Evolutionary conservation across 35 echinoderm and acorn worm species (phyloP), one percentile per base, ranked within the genome.

Genomic region (Apostichopus parvimensis): DNA sequence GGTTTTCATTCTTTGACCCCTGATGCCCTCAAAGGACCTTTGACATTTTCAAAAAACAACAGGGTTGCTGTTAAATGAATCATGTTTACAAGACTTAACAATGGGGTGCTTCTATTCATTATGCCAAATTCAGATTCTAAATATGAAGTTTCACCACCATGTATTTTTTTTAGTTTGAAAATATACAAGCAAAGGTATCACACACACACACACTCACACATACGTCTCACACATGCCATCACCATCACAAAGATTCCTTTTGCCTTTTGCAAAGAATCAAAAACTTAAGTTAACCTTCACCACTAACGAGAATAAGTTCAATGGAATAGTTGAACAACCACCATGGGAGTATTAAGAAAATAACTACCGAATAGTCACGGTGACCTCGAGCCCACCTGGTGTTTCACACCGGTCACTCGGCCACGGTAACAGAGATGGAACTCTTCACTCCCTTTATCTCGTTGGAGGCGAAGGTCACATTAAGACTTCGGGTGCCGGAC

Each of bases 401-500:
- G 45, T 26, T 22, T 65, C 12, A 22, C 54, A 10, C 10, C 84
- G 8, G 28, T 87, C 60, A 87, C 60, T 87, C 15, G 0, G 17
- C 12, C 17, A 94, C 54, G 5, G 57, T 10, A 17, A 94, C 6
- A 20, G 91, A 12, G 25, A 58, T 58, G 22, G 71, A 77, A 11
- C 87, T 87, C 87, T 93, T 97, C 4, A 97, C 86, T 7, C 91
- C 95, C 57, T 62, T 93, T 1, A 99, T 92, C 75, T 96, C 79
- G 0, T 87, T 80, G 26, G 95, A 96, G 75, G 55, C 93, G 72
- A 99, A 99, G 61, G 93, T 94, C 10, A 94, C 90, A 34, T 96
- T 91, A 28, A 99, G 87, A 15, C 87, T 91, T 28, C 97, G 91
- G 7, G 55, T 23, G 12, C 97, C 97, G 25, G 77, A 45, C 18